Conservation (phyloP, 2,888 invertebrate genomes). For the Buathra laborator region DNA sequence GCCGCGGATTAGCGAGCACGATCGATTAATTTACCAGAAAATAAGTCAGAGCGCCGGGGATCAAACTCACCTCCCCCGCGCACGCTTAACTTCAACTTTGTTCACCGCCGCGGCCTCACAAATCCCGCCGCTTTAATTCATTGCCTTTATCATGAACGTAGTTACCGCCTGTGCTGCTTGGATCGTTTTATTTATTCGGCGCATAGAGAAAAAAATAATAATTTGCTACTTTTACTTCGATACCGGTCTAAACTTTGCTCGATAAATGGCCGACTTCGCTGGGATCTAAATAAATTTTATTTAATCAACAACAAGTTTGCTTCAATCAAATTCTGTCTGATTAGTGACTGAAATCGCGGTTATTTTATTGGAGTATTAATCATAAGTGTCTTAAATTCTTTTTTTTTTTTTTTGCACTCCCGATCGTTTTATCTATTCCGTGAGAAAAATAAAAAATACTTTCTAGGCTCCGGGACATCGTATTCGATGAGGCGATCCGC, state of each 20-base stretch:
- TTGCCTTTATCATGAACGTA: not conserved
- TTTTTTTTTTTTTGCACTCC: not conserved
- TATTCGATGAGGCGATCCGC: conserved; percentile 5
- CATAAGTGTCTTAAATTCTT: not conserved
- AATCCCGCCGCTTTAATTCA: not conserved
- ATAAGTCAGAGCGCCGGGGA: conserved; percentile 38
- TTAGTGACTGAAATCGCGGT: not conserved
- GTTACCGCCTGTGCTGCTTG: not conserved
- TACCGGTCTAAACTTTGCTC: too few relatives aligned
- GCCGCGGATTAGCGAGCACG: conserved; percentile 60
- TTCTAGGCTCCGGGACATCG: conserved; percentile 30
- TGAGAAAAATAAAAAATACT: not conserved
- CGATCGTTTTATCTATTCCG: conserved; percentile 4
- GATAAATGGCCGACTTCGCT: too few relatives aligned
- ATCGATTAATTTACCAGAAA: conserved; percentile 67
- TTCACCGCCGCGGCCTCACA: not conserved
- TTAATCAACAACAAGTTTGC: not conserved
- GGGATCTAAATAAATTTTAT: too few relatives aligned
- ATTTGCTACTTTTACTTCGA: too few relatives aligned
- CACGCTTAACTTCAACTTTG: not conserved
- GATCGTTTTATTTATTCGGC: too few relatives aligned
- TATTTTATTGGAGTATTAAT: not conserved
- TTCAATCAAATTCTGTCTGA: not conserved
- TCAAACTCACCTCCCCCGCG: conserved; percentile 38
- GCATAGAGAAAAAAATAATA: too few relatives aligned